Evolutionary conservation across 2,888 invertebrate genomes (phyloP).

Genomic region (Ormia ochracea): DNA sequence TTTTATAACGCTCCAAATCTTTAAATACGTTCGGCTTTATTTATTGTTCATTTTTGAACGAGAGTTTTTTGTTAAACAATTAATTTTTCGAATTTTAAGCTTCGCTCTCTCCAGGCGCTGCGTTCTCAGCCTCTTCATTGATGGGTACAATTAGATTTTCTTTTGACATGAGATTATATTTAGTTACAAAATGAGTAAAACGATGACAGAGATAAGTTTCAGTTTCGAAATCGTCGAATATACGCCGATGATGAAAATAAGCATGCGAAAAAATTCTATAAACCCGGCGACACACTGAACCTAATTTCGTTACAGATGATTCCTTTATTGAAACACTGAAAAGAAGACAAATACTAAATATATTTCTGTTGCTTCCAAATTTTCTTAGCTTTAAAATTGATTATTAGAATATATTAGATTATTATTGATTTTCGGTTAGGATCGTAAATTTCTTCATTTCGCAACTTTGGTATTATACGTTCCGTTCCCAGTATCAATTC

Average conservation of each 20-base stretch:
- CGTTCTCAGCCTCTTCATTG: slow-evolving; percentile 84
- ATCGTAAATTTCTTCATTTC: too few species aligned
- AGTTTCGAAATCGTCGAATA: slow-evolving; percentile 98
- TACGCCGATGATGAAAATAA: slow-evolving; percentile 96
- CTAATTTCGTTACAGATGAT: slow-evolving; percentile 98
- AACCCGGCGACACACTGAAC: slow-evolving; percentile 98
- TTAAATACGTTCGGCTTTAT: slow-evolving; percentile 17
- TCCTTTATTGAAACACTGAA: slow-evolving; percentile 98
- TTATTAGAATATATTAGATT: too few species aligned
- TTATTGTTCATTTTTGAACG: slow-evolving; percentile 39
- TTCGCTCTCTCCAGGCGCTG: slow-evolving; percentile 78
- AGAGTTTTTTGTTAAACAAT: slow-evolving; percentile 1
- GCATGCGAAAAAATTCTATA: slow-evolving; percentile 99
- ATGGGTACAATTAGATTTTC: slow-evolving; percentile 99
- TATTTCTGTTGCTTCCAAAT: too few species aligned
- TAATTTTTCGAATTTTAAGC: slow-evolving; percentile 73
- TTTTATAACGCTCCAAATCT: slow-evolving; percentile 47
- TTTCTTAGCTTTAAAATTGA: too few species aligned
- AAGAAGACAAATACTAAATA: neutral
- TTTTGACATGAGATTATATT: slow-evolving; percentile 98
- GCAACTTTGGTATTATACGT: too few species aligned
- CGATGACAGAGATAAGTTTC: slow-evolving; percentile 96
- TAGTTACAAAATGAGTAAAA: slow-evolving; percentile 98
- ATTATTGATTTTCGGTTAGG: too few species aligned
- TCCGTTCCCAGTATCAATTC: too few species aligned